phyloP scores from a whole-genome alignment of 2,888 invertebrate species.

The Meiosimyza decipiens region DNA sequence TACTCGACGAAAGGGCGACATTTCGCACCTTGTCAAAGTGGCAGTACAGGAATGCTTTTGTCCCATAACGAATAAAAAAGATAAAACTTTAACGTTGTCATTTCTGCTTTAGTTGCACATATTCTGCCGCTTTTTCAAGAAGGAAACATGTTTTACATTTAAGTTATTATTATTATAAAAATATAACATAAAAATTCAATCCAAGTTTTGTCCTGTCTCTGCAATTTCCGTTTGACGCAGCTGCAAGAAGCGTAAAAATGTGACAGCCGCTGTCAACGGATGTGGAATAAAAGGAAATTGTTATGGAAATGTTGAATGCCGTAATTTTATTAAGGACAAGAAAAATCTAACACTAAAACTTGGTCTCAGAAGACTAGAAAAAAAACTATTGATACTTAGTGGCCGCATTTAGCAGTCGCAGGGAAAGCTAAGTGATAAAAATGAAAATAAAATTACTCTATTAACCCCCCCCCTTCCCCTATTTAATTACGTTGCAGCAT shows the following conservation, averaged over 20 bases:
- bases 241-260: slow-evolving; percentile 1
- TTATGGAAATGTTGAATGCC: slow-evolving; percentile 12
- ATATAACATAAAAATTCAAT: slow-evolving; percentile 49
- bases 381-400: too few species aligned
- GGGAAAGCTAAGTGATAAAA: too few species aligned
- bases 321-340: too few species aligned
- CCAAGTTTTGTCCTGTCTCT: slow-evolving; percentile 38
- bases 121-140: background rate
- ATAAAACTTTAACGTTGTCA: too few species aligned
- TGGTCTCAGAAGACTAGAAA: too few species aligned
- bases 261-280: slow-evolving; percentile 21
- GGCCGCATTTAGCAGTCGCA: too few species aligned
- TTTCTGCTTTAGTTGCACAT: too few species aligned
- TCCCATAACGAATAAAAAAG: too few species aligned
- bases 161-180: slow-evolving; percentile 33
- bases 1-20: slow-evolving; percentile 30
- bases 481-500: too few species aligned
- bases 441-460: too few species aligned
- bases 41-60: background rate
- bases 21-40: slow-evolving; percentile 28
- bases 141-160: background rate
- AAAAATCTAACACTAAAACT: too few species aligned
- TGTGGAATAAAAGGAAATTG: slow-evolving; percentile 19
- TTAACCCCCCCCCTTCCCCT: too few species aligned
- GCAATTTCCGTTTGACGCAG: slow-evolving; percentile 12